Base-by-base conservation (phyloP, 2,888 invertebrate species). In the Acanthosepion lycidas region DNA sequence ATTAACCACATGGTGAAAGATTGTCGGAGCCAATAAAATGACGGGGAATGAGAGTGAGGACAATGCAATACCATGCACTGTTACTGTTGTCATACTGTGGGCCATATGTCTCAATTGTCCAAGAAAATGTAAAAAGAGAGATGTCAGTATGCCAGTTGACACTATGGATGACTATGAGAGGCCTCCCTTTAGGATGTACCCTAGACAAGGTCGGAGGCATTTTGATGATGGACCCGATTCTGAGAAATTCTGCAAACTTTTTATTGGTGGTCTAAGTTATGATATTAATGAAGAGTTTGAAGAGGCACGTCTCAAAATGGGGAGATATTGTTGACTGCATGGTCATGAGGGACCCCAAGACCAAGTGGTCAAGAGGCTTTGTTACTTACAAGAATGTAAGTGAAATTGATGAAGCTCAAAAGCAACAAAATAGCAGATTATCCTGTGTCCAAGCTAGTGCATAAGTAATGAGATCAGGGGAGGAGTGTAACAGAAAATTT, bases 341-440 rank as follows among this genome's bases (percentile, higher is more conserved):
- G 94, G 97, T 97, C 33, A 97, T 97, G 97, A 96, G 96, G 94
- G 97, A 97, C 94, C 96, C 96, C 92, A 93, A 93, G 49, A 93
- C 92, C n/a, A 93, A 93, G 53, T 93, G 92, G 95, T 99, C 99
- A 0, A 98, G 99, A 95, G 99, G 99, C 0, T 99, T 99, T 97
- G 99, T 99, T 94, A 99, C 99, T 12, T 99, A 99, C 97, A 98
- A 99, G 1, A 98, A 98, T 95, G 98, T 99, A 20, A 98, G 98
- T 96, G 99, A 99, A 99, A 99, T 99, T n/a, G 99, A 99, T 97
- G 99, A 99, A 97, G 99, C 99, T 20, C 99, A 99, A 97, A 96
- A 97, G 94, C 97, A 98, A 33, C 33, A 33, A 33, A 1, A 33
- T 33, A 33, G 33, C 33, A 33, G 33, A 33, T 33, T 33, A 33